Conservation (phyloP, 2,888 invertebrate genomes). For the Blera fallax region DNA sequence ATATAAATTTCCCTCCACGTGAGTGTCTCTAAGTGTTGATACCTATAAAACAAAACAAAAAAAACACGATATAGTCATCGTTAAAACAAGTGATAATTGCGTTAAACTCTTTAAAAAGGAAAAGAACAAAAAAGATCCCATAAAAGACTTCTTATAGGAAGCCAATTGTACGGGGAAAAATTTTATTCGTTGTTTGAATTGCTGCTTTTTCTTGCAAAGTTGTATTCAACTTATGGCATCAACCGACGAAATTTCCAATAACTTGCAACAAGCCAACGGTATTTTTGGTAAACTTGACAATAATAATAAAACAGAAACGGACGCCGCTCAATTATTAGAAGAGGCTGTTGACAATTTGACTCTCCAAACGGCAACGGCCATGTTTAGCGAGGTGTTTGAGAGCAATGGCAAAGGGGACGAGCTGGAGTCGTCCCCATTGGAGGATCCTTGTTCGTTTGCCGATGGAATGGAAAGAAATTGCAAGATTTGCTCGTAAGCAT, state of each 20-base stretch:
- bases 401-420: slow-evolving; percentile 76
- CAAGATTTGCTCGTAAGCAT: slow-evolving; percentile 86
- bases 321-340: slow-evolving; percentile 58
- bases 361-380: slow-evolving; percentile 71
- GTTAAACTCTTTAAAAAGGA: slow-evolving; percentile 6
- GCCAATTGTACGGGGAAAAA: slow-evolving; percentile 17
- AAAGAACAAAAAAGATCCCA: slow-evolving; percentile 19
- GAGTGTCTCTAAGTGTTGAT: slow-evolving; percentile 63
- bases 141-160: slow-evolving; percentile 20
- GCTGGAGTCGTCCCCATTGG: slow-evolving; percentile 79
- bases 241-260: slow-evolving; percentile 74
- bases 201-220: slow-evolving; percentile 47
- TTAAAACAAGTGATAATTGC: slow-evolving; percentile 33
- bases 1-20: slow-evolving; percentile 61
- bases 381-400: slow-evolving; percentile 78
- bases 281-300: slow-evolving; percentile 68
- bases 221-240: slow-evolving; percentile 76
- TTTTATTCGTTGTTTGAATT: slow-evolving; percentile 15
- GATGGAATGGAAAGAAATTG: slow-evolving; percentile 84
- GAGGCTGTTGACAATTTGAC: slow-evolving; percentile 68
- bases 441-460: slow-evolving; percentile 79
- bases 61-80: not conserved
- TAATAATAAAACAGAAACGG: slow-evolving; percentile 55
- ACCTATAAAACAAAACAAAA: not conserved
- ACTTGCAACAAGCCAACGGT: slow-evolving; percentile 68